Evolutionary conservation across 2,797 vertebrate genomes (phyloP), one percentile per base, ranked within the genome.

Genomic region (Streptopelia turtur): DNA sequence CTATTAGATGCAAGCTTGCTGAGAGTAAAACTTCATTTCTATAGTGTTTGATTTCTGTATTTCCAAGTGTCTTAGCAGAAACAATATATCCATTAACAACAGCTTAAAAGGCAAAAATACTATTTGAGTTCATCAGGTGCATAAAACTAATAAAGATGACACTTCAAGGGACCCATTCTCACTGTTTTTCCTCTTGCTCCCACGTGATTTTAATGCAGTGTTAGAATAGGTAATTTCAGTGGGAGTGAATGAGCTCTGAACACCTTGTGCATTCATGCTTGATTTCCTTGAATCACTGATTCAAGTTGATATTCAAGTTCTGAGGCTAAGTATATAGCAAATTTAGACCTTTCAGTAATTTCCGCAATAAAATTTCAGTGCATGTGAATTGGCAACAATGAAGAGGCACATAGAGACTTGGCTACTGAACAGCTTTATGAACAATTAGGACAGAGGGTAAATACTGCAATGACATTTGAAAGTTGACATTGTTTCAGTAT

Each of bases 271-370:
- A 86, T 68, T 79, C 39, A 65, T 74, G 85, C 80, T 83, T 78
- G 78, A 74, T 92, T 92, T 90, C 82, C 43, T 71, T 77, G 84
- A 85, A 83, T 52, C 55, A 49, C n/a, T 89, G 68, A 83, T 76
- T 91, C 66, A 85, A 88, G 68, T 13, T 83, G 41, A 75, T 91
- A 84, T 86, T 86, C 37, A 92, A 71, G 65, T 95, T 94, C 92
- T 91, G 76, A 70, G 75, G 77, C 50, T 96, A 96, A 92, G 76
- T 93, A 93, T 57, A 79, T 13, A 87, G 37, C 37, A 91, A 68
- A 84, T 76, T 37, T 28, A 76, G 74, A 78, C 15, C 14, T 95
- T 94, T 95, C 27, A 53, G 41, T 71, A 69, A 89, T 89, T 95
- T 78, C 55, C 24, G 3, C 30, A n/a, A 57, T 30, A 90, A 91